phyloP scores from a whole-genome alignment of 2,888 invertebrate genomes.

The Drosophila macrospina region DNA sequence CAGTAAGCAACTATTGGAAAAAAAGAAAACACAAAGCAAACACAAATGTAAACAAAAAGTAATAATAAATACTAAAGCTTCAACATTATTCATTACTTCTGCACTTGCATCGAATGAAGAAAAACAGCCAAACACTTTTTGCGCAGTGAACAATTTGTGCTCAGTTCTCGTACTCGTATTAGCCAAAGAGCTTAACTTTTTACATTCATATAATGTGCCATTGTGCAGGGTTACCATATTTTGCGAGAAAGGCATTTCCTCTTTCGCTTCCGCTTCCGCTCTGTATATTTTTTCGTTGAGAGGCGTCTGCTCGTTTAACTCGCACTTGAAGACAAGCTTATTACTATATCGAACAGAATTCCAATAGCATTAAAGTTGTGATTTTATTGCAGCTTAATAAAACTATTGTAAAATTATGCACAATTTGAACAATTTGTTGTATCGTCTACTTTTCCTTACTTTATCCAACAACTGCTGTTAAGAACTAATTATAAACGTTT shows the following conservation, averaged over 20 bases:
- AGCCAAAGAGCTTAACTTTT: conserved; percentile 43
- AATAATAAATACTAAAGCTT: conserved; percentile 18
- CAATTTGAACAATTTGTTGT: background rate
- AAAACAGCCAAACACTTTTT: conserved; percentile 42
- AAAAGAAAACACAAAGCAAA: conserved; percentile 12
- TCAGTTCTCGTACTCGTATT: background rate
- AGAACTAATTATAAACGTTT: no score
- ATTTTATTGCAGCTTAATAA: background rate
- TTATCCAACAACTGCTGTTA: no score
- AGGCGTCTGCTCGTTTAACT: conserved; percentile 10
- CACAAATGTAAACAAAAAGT: conserved; percentile 5
- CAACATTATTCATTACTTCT: conserved; percentile 13
- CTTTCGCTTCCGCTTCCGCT: conserved; percentile 38
- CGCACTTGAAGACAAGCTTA: background rate
- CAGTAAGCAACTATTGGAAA: conserved; percentile 26
- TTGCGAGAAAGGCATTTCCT: conserved; percentile 33
- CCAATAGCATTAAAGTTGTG: background rate
- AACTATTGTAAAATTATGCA: background rate
- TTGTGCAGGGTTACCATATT: conserved; percentile 45
- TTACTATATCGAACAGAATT: background rate
- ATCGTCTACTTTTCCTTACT: no score
- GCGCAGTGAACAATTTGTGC: conserved; percentile 3
- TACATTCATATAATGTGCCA: conserved; percentile 23
- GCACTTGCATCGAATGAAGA: conserved; percentile 2
- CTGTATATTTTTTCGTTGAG: conserved; percentile 10